phyloP scores from a whole-genome alignment of 64 coral and sea anemone species.

The Stylophora pistillata region DNA sequence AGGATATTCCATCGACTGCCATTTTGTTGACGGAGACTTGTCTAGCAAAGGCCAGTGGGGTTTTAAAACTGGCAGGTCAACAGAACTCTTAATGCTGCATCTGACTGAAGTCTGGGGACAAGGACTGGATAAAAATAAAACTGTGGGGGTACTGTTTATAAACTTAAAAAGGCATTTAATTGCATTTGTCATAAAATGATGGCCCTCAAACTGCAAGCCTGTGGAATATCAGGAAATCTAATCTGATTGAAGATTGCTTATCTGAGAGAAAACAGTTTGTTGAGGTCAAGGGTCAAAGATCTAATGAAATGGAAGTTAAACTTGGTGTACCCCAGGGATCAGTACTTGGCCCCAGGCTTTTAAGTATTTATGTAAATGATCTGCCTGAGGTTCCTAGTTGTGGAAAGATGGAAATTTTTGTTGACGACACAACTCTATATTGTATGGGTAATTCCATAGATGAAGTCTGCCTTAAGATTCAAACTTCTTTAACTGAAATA shows the following conservation, averaged over 20 bases:
- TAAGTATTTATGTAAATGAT: no score
- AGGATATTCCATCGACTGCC: constrained; percentile 10
- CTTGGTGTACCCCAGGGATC: constrained; percentile 4
- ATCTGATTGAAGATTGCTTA: no score
- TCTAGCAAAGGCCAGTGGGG: constrained; percentile 1
- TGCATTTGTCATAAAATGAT: constrained; percentile 19
- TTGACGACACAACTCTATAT: no score
- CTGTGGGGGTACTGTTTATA: neutral
- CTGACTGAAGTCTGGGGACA: constrained; percentile 4
- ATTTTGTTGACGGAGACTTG: neutral
- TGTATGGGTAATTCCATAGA: no score
- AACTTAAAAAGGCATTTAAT: neutral
- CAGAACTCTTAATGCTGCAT: constrained; percentile 8
- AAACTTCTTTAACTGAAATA: no score
- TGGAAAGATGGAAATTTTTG: no score
- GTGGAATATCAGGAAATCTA: constrained; percentile 6
- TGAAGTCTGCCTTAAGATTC: no score
- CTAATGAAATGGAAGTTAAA: no score
- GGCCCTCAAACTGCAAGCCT: neutral
- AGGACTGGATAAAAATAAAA: no score
- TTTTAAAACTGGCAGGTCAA: neutral
- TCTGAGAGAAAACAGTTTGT: no score
- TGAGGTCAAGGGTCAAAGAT: no score
- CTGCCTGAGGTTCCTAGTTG: no score
- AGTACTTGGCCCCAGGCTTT: neutral